phyloP scores from a whole-genome alignment of 37 sponge, comb jelly and placozoan species.

The Spongilla lacustris region DNA sequence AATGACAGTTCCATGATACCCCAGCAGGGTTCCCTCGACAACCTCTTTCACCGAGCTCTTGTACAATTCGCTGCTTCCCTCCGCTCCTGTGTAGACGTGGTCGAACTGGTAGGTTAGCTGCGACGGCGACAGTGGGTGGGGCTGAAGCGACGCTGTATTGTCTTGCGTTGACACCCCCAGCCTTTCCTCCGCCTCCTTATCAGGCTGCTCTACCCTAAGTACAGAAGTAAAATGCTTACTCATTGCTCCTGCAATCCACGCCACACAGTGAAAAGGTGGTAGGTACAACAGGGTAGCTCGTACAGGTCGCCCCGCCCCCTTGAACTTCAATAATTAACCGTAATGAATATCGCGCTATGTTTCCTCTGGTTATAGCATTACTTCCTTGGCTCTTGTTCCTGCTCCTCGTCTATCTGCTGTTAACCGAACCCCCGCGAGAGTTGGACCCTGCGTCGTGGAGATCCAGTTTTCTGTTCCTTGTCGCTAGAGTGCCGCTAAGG shows the following conservation, averaged over 20 bases:
- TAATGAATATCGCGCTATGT: neutral
- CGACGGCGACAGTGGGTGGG: conserved; percentile 34
- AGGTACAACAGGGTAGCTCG: neutral
- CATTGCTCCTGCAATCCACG: conserved; percentile 7
- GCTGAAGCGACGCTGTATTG: conserved; percentile 16
- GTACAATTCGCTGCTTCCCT: conserved; percentile 34
- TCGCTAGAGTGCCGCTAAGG: neutral
- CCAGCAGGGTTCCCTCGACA: conserved; percentile 71
- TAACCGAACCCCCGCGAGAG: neutral
- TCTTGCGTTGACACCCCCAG: neutral
- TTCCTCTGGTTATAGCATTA: neutral
- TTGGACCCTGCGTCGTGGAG: neutral
- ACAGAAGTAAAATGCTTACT: conserved; percentile 39
- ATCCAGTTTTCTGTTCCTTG: neutral
- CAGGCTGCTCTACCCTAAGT: conserved; percentile 9
- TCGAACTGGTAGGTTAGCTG: conserved; percentile 39
- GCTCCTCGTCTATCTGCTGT: neutral
- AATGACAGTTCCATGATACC: conserved; percentile 80
- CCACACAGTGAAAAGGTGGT: no score
- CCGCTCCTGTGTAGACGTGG: conserved; percentile 7
- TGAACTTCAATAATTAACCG: neutral
- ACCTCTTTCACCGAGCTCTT: conserved; percentile 38
- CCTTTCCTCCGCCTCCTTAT: neutral
- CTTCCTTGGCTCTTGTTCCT: neutral
- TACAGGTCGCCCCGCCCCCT: neutral